Evolutionary conservation across 2,888 invertebrate genomes (phyloP), one percentile per base, ranked within the genome.

Genomic region (Autographa pulchrina): DNA sequence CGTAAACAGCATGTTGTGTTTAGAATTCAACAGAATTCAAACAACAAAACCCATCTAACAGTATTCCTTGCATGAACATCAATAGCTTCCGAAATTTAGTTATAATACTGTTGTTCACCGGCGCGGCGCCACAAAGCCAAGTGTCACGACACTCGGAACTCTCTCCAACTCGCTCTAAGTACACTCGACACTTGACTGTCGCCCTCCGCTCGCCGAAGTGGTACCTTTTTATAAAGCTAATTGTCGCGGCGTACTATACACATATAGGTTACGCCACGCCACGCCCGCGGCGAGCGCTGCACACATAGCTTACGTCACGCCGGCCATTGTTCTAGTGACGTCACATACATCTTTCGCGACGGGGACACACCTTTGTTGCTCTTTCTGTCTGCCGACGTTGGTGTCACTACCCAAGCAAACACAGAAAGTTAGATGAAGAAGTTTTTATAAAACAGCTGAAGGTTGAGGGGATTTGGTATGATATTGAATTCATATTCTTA

Each of bases 291-390:
- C 81, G 70, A 65, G 61, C 63, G 41, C 58, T 54, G 59, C 41
- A 63, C 25, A 64, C 48, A 66, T 64, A 67, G 68, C 67, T 52
- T 11, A 2, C 59, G 73, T 48, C 48, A 32, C 66, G 56, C 14
- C 63, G 52, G 25, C 18, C 54, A 62, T 80, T 76, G 80, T 80
- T 11, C 38, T 25, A 0, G 54, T 59, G 56, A 69, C 62, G 70
- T 59, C 68, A 74, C 58, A 54, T 35, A 11, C 58, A 59, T 43
- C 31, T 65, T 43, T 14, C 64, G 58, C 52, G 48, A 9, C 32
- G 25, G 61, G 52, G 5, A 13, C n/a, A 9, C 8, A 60, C 14
- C 69, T 62, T 62, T 68, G 80, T 68, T 65, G 20, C 25, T 59
- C 18, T 68, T 54, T 58, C 41, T 48, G 38, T 52, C 32, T 54